phyloP scores from a whole-genome alignment of 2,797 vertebrate species.

The Oceanodroma leucorhoa region DNA sequence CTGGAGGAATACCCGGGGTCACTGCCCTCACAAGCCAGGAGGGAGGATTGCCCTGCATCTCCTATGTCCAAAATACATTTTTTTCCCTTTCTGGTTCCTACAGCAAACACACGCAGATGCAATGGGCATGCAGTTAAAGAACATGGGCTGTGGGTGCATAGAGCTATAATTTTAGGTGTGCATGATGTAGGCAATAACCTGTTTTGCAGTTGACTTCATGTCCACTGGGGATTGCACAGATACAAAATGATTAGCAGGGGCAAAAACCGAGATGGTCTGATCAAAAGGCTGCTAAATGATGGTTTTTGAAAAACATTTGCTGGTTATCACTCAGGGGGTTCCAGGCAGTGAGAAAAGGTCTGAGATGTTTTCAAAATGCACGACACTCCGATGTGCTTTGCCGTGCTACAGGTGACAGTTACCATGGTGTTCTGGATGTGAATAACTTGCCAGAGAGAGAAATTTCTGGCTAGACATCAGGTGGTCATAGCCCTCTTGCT shows the following conservation, averaged over 20 bases:
- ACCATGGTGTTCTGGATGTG: neutral
- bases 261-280: neutral
- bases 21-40: neutral
- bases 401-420: neutral
- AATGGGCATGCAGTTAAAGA: neutral
- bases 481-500: neutral
- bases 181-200: neutral
- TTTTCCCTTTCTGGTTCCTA: neutral
- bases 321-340: neutral
- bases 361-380: neutral
- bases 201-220: neutral
- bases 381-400: neutral
- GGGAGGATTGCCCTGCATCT: neutral
- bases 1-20: neutral
- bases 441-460: neutral
- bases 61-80: accelerated
- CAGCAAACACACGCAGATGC: neutral
- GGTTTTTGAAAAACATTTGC: neutral
- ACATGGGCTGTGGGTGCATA: accelerated
- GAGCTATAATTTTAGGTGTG: neutral
- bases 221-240: neutral
- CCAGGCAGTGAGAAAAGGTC: neutral
- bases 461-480: neutral
- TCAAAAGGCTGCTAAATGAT: neutral
- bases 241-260: neutral